A percentile compares a stretch with the other conserved stretches of the same genome.
These are phyloP conservation scores for Strongylocentrotus purpuratus DNA, from an alignment of 35 echinoderm and acorn worm species.

Conservation along the genomic window DNA sequence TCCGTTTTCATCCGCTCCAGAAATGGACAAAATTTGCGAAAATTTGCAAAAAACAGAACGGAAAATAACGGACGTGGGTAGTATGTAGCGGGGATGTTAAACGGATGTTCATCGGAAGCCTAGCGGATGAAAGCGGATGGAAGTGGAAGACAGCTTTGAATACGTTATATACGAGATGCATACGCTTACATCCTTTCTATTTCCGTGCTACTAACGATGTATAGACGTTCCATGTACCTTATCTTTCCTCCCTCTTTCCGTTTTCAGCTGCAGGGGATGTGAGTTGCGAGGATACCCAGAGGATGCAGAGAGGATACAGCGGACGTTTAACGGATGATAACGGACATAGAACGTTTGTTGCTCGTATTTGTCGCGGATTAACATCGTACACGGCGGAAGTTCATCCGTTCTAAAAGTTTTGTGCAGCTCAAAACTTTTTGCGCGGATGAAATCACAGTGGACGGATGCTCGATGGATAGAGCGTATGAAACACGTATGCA, in stretches of 20 bases:
- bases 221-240: conserved; percentile 20
- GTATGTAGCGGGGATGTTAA: too few species aligned
- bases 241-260: conserved; percentile 33
- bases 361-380: too few species aligned
- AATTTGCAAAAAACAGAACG: too few species aligned
- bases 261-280: conserved; percentile 30
- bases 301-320: conserved; percentile 34
- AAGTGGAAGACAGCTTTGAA: conserved; percentile 24
- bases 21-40: conserved; percentile 32
- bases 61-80: too few species aligned
- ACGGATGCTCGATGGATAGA: conserved; percentile 40
- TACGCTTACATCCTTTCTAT: conserved; percentile 28
- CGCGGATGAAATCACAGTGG: conserved; percentile 33
- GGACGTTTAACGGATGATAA: conserved; percentile 42
- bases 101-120: conserved; percentile 23
- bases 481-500: conserved; percentile 25
- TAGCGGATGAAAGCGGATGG: conserved; percentile 30
- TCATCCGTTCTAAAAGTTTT: conserved; percentile 46
- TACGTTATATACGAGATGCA: conserved; percentile 18
- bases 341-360: conserved; percentile 27
- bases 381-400: too few species aligned
- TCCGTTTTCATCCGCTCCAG: conserved; percentile 20
- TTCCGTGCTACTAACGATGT: conserved; percentile 27
- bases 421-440: conserved; percentile 29
- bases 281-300: conserved; percentile 28